Conservation (phyloP, 2,797 vertebrate genomes). For the Cyclura pinguis region DNA sequence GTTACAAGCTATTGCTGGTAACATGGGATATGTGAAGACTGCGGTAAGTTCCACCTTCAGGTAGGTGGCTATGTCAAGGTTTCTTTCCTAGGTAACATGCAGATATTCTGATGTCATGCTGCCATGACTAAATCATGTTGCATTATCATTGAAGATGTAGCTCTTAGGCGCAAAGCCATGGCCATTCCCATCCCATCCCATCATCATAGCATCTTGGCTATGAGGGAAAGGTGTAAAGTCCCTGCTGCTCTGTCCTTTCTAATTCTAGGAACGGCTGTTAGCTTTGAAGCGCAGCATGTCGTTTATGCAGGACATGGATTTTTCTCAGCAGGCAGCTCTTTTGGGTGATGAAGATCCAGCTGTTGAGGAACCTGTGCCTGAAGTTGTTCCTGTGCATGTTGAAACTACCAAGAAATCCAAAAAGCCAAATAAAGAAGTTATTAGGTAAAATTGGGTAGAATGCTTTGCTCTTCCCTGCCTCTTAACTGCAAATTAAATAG, state of each 20-base stretch:
- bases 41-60: conserved; percentile 64
- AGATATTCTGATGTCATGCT: conserved; percentile 73
- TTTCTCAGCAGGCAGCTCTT: conserved; percentile 97
- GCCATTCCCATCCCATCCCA: conserved; percentile 77
- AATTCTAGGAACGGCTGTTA: conserved; percentile 94
- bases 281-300: conserved; percentile 99
- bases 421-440: conserved; percentile 93
- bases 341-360: conserved; percentile 92
- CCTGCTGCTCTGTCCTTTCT: conserved; percentile 85
- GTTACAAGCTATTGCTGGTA: conserved; percentile 16
- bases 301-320: conserved; percentile 99
- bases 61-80: conserved; percentile 39
- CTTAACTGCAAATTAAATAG: background rate
- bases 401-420: conserved; percentile 95
- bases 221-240: conserved; percentile 81
- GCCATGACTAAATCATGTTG: conserved; percentile 71
- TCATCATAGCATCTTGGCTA: conserved; percentile 78
- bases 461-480: conserved; percentile 31
- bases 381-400: conserved; percentile 88
- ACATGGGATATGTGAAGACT: conserved; percentile 18
- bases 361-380: conserved; percentile 88
- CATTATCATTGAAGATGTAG: conserved; percentile 68
- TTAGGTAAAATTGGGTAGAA: conserved; percentile 84
- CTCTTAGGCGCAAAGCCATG: conserved; percentile 75
- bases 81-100: conserved; percentile 70